Conservation (phyloP, 1,140 invertebrate species). For the Drosophila grimshawi region DNA sequence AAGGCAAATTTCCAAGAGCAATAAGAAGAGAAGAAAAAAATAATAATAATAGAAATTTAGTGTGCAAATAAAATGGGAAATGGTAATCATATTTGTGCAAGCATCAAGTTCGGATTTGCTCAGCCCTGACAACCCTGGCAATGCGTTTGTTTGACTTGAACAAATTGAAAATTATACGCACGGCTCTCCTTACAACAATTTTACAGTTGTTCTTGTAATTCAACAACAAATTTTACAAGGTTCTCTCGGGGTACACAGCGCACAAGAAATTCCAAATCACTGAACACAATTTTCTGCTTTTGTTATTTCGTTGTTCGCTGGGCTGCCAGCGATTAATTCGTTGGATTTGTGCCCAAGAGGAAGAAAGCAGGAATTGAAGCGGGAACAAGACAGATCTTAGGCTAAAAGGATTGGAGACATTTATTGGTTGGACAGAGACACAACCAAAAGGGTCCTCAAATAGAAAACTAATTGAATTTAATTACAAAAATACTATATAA, state of each 20-base stretch:
- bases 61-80: slow-evolving; percentile 62
- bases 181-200: slow-evolving; percentile 33
- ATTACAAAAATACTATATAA: slow-evolving; percentile 40
- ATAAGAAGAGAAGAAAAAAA: neutral
- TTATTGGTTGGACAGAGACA: slow-evolving; percentile 43
- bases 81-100: slow-evolving; percentile 77
- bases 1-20: slow-evolving; percentile 62
- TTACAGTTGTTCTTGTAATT: slow-evolving; percentile 66
- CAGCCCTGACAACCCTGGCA: slow-evolving; percentile 27
- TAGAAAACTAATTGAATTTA: slow-evolving; percentile 70
- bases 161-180: slow-evolving; percentile 82
- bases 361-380: neutral
- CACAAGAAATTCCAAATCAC: slow-evolving; percentile 72
- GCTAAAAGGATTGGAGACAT: slow-evolving; percentile 37
- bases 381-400: neutral
- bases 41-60: slow-evolving; percentile 30
- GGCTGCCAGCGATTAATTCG: slow-evolving; percentile 56
- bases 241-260: slow-evolving; percentile 14
- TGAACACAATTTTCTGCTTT: slow-evolving; percentile 82
- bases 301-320: slow-evolving; percentile 54
- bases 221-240: slow-evolving; percentile 66
- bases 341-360: slow-evolving; percentile 43
- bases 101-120: slow-evolving; percentile 57
- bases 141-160: slow-evolving; percentile 77
- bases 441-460: slow-evolving; percentile 14